Conservation (phyloP, 2,797 vertebrate genomes). For the Balearica regulorum region DNA sequence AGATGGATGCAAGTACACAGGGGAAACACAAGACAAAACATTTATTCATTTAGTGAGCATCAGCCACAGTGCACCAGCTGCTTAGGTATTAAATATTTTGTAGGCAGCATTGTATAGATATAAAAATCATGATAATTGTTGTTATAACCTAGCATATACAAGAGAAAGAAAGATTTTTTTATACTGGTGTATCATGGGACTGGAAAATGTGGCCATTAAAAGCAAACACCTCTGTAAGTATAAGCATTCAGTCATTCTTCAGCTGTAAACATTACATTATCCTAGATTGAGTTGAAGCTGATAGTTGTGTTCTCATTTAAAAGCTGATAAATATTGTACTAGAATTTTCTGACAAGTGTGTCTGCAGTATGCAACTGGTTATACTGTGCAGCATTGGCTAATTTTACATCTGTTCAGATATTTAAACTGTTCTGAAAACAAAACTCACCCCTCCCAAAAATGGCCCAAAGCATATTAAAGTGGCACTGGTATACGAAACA, state of each 20-base stretch:
- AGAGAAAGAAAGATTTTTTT: not conserved
- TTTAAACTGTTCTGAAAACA: slow-evolving; percentile 7
- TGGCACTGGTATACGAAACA: not conserved
- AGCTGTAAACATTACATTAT: slow-evolving; percentile 30
- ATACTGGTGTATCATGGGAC: not conserved
- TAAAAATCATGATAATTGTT: slow-evolving; percentile 33
- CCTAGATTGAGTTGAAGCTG: not conserved
- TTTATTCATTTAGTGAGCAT: slow-evolving; percentile 30
- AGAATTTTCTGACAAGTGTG: slow-evolving; percentile 1
- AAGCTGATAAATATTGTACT: slow-evolving; percentile 7
- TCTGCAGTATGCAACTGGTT: not conserved
- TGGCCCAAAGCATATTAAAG: not conserved
- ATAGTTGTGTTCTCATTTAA: not conserved
- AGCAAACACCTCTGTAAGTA: not conserved
- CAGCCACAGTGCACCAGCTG: slow-evolving; percentile 4
- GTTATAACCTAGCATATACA: not conserved
- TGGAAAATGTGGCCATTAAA: not conserved
- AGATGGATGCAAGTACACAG: slow-evolving; percentile 31
- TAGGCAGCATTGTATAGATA: slow-evolving; percentile 6
- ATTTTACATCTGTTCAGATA: slow-evolving; percentile 43
- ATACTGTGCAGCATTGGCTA: not conserved
- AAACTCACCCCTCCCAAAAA: not conserved
- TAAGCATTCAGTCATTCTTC: not conserved
- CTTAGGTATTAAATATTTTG: slow-evolving; percentile 51
- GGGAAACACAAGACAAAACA: slow-evolving; percentile 30